These are phyloP conservation scores for Mormyrus lacerda DNA, from an alignment of 2,113 vertebrate genomes.

Conservation along the genomic window DNA sequence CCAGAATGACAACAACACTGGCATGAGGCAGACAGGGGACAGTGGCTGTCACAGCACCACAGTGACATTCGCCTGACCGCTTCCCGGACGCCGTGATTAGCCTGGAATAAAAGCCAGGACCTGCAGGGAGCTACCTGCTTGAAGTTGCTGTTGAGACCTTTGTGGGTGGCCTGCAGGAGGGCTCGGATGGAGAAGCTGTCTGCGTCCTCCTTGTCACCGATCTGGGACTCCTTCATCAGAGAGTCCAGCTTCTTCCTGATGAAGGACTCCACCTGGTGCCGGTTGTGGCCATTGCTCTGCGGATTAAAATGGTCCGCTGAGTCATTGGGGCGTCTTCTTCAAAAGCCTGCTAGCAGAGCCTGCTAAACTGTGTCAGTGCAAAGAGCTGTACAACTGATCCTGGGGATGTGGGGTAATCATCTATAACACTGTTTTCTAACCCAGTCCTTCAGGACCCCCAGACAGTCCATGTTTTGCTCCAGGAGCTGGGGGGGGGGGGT, in stretches of 20 bases:
- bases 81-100: not conserved
- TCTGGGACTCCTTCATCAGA: slow-evolving; percentile 84
- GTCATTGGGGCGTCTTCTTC: slow-evolving; percentile 17
- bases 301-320: slow-evolving; percentile 35
- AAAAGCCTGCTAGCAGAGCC: not conserved
- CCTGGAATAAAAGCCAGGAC: not conserved
- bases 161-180: slow-evolving; percentile 82
- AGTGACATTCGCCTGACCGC: not conserved
- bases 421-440: not conserved
- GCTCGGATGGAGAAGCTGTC: slow-evolving; percentile 93
- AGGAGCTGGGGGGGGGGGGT: not conserved
- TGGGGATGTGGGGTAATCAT: not conserved
- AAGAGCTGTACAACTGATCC: not conserved
- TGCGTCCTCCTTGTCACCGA: slow-evolving; percentile 88
- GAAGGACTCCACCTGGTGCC: slow-evolving; percentile 88
- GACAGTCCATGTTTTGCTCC: not conserved
- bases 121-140: slow-evolving; percentile 67
- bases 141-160: slow-evolving; percentile 81
- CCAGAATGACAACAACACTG: slow-evolving; percentile 2
- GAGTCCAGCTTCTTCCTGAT: slow-evolving; percentile 93
- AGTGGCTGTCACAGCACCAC: not conserved
- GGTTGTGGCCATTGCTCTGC: slow-evolving; percentile 74
- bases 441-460: not conserved
- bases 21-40: not conserved
- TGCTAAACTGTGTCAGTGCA: not conserved